phyloP scores from a whole-genome alignment of 2,797 vertebrate genomes.

The Pristis pectinata region DNA sequence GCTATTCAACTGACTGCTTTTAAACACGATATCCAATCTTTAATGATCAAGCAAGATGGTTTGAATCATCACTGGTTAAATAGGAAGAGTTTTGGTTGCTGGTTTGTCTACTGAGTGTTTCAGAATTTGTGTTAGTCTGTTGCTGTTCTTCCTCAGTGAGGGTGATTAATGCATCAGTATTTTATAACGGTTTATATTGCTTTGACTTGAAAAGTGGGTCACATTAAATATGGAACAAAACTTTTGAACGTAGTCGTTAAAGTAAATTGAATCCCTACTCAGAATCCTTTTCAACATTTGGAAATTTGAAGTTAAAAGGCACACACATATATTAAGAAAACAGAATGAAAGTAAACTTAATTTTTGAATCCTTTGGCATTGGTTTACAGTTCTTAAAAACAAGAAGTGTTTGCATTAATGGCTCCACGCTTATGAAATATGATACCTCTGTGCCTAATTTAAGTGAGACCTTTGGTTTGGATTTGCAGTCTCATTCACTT shows the following conservation, averaged over 20 bases:
- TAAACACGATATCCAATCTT: background rate
- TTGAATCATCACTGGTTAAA: background rate
- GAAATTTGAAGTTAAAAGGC: background rate
- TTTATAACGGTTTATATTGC: background rate
- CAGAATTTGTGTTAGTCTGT: background rate
- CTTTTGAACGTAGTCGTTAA: background rate
- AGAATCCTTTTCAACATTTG: background rate
- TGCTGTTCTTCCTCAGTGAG: background rate
- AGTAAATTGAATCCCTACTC: background rate
- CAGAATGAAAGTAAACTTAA: background rate
- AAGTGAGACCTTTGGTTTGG: background rate
- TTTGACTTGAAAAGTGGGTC: background rate
- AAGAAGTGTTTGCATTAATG: background rate
- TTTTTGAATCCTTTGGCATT: background rate
- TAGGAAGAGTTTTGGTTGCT: background rate
- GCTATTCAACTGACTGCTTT: background rate
- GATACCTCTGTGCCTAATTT: background rate
- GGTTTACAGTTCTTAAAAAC: background rate
- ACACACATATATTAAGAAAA: background rate
- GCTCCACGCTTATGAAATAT: background rate
- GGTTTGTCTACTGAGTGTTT: background rate
- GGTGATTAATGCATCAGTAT: background rate
- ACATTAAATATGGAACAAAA: background rate
- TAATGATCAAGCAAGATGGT: background rate
- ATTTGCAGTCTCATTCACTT: background rate